These are phyloP conservation scores for Sipha maydis DNA, from an alignment of 2,888 invertebrate genomes.

Conservation along the genomic window DNA sequence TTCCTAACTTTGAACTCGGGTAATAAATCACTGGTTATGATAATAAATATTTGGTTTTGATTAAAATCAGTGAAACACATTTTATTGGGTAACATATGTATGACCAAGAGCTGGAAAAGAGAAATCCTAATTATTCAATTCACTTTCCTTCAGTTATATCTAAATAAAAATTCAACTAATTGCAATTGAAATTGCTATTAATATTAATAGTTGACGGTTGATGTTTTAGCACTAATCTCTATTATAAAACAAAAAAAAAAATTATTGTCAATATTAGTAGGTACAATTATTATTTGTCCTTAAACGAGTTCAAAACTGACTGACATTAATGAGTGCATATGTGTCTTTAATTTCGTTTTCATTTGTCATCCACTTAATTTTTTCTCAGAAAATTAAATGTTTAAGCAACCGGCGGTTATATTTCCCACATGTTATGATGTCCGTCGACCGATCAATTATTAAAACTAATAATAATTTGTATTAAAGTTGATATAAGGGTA, in stretches of 20 bases:
- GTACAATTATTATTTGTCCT: conserved; percentile 38
- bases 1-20: neutral
- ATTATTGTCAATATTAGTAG: conserved; percentile 22
- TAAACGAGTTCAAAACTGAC: conserved; percentile 24
- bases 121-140: neutral
- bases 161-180: conserved; percentile 6
- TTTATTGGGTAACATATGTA: neutral
- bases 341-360: conserved; percentile 27
- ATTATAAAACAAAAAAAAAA: conserved; percentile 4
- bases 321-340: conserved; percentile 38
- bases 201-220: conserved; percentile 25
- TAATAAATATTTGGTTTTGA: neutral
- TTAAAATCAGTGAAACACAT: neutral
- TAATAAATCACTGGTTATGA: neutral
- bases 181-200: conserved; percentile 1
- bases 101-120: neutral
- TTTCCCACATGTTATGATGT: conserved; percentile 43
- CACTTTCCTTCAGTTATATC: neutral
- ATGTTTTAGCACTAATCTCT: conserved; percentile 22
- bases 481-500: conserved; percentile 28
- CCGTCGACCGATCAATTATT: conserved; percentile 45
- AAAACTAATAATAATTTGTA: conserved; percentile 59
- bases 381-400: conserved; percentile 51
- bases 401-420: conserved; percentile 38
- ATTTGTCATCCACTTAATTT: conserved; percentile 40